Percentiles rank a stretch among this genome's conserved stretches.
Conservation (phyloP, 1,140 invertebrate genomes). For the Drosophila kohkoa region DNA sequence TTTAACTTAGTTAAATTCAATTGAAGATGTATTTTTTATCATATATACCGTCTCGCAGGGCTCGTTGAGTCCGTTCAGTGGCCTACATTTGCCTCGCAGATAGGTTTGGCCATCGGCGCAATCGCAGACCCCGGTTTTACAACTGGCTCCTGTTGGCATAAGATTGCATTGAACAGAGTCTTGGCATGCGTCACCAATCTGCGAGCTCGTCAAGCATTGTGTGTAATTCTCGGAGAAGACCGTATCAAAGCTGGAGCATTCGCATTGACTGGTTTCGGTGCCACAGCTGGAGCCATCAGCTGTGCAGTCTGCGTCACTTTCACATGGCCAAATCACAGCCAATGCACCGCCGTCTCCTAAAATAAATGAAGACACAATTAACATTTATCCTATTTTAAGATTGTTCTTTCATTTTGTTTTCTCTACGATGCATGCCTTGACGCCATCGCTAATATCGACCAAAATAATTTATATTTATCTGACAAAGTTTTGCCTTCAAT, state of each 20-base stretch:
- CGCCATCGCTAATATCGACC: conserved; percentile 1
- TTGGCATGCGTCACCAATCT: conserved; percentile 81
- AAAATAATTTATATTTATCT: neutral
- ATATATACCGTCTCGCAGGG: conserved; percentile 66
- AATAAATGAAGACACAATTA: conserved; percentile 17
- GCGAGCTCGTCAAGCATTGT: conserved; percentile 77
- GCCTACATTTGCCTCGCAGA: conserved; percentile 78
- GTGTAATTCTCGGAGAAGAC: conserved; percentile 73
- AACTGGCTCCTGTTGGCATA: conserved; percentile 85
- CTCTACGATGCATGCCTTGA: neutral
- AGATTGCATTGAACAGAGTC: conserved; percentile 83
- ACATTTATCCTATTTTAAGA: conserved; percentile 15
- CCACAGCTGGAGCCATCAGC: conserved; percentile 71
- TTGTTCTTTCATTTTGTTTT: neutral
- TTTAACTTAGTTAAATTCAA: neutral
- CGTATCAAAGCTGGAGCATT: conserved; percentile 65
- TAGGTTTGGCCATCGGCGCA: conserved; percentile 84
- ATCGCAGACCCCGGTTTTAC: conserved; percentile 84
- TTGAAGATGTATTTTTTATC: too few species aligned
- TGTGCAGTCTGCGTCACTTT: conserved; percentile 72
- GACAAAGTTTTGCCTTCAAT: conserved; percentile 10
- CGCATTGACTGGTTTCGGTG: conserved; percentile 54
- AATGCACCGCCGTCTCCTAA: conserved; percentile 61
- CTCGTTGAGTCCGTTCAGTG: conserved; percentile 72
- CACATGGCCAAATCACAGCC: conserved; percentile 81